Conservation (phyloP, 2,797 vertebrate genomes). For the Chaetodon trifasciatus region DNA sequence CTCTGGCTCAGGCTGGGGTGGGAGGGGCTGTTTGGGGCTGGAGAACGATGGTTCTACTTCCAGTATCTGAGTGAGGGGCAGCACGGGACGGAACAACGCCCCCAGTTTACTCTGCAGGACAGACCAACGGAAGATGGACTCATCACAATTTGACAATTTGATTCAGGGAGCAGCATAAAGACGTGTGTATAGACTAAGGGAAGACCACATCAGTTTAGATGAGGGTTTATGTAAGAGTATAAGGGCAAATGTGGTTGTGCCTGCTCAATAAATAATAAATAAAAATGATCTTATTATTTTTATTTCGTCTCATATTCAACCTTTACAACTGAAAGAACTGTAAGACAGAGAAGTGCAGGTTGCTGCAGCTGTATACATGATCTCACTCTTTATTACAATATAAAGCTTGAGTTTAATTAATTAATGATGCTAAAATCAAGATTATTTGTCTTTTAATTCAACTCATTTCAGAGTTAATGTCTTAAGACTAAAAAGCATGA, state of each 20-base stretch:
- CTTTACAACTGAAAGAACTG: not conserved
- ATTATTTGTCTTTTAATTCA: not conserved
- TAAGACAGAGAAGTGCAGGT: not conserved
- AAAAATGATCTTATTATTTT: not conserved
- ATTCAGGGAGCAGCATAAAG: not conserved
- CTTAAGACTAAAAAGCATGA: not conserved
- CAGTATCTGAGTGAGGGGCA: slow-evolving; percentile 88
- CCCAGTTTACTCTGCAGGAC: slow-evolving; percentile 86
- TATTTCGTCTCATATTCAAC: not conserved
- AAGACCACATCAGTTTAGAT: not conserved
- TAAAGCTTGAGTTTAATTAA: not conserved
- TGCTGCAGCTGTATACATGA: not conserved
- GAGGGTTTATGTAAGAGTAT: not conserved
- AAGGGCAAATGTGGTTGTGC: not conserved
- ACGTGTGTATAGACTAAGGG: not conserved
- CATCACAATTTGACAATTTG: not conserved
- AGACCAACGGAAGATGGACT: slow-evolving; percentile 4
- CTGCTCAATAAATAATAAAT: not conserved
- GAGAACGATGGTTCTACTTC: slow-evolving; percentile 83
- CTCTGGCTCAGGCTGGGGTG: slow-evolving; percentile 58
- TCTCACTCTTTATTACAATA: not conserved
- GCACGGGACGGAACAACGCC: slow-evolving; percentile 83
- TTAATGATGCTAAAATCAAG: not conserved
- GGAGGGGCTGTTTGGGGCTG: slow-evolving; percentile 74
- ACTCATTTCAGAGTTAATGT: not conserved